These are phyloP conservation scores for Ectemnius lituratus DNA, from an alignment of 2,888 invertebrate species.

Conservation along the genomic window DNA sequence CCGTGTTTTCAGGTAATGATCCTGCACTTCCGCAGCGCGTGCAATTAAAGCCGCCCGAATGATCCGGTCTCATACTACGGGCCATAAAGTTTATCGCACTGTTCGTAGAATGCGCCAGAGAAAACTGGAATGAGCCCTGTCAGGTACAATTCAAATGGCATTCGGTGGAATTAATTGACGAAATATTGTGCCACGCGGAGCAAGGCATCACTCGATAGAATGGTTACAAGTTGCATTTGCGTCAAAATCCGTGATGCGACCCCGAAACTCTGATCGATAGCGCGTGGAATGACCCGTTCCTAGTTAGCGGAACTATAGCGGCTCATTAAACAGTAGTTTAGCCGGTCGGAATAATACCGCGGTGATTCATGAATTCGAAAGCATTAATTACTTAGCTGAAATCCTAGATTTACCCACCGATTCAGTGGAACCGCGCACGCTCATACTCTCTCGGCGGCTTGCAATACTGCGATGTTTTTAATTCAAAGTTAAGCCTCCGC, in stretches of 20 bases:
- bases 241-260: too few species aligned
- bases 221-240: too few species aligned
- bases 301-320: not conserved
- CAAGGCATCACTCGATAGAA: conserved; percentile 11
- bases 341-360: conserved; percentile 1
- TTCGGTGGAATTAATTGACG: conserved; percentile 38
- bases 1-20: conserved; percentile 35
- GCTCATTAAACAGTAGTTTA: conserved; percentile 6
- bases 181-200: conserved; percentile 18
- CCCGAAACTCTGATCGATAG: too few species aligned
- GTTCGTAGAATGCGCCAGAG: conserved; percentile 52
- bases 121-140: conserved; percentile 47
- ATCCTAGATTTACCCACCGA: conserved; percentile 2
- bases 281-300: not conserved
- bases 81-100: conserved; percentile 55
- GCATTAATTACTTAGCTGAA: conserved; percentile 1
- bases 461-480: not conserved
- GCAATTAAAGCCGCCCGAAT: conserved; percentile 36
- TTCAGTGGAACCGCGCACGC: not conserved
- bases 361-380: not conserved
- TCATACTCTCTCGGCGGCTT: not conserved
- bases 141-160: conserved; percentile 11
- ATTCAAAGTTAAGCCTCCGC: not conserved
- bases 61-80: conserved; percentile 19
- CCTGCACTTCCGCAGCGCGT: conserved; percentile 32